phyloP scores from a whole-genome alignment of 1,140 invertebrate species.

The Lysiphlebus fabarum region DNA sequence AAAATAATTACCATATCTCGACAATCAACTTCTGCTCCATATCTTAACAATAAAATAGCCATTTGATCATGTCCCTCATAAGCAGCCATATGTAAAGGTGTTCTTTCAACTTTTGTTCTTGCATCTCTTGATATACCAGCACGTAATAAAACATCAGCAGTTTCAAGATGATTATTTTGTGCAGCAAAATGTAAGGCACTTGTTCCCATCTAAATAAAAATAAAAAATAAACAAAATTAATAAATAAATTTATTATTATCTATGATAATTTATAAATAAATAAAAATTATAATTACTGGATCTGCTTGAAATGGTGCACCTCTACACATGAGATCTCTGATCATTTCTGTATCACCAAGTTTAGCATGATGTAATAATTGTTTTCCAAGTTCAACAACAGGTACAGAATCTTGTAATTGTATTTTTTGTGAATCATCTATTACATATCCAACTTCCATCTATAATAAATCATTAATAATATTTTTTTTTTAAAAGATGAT shows the following conservation, averaged over 20 bases:
- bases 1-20: conserved; percentile 74
- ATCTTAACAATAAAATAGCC: conserved; percentile 71
- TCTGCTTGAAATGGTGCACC: conserved; percentile 90
- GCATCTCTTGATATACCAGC: conserved; percentile 85
- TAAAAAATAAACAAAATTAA: conserved; percentile 1
- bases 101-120: conserved; percentile 88
- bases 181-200: conserved; percentile 86
- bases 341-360: conserved; percentile 73
- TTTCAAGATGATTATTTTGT: conserved; percentile 76
- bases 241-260: too few species aligned
- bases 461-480: conserved; percentile 9
- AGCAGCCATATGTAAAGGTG: conserved; percentile 82
- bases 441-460: conserved; percentile 44
- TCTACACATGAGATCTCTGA: conserved; percentile 76
- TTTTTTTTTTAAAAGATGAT: not conserved
- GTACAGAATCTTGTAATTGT: conserved; percentile 45
- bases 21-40: conserved; percentile 74
- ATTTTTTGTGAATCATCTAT: conserved; percentile 38
- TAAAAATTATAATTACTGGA: conserved; percentile 65
- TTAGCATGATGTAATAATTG: conserved; percentile 74
- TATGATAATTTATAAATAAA: conserved; percentile 1
- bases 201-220: conserved; percentile 71
- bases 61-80: conserved; percentile 81
- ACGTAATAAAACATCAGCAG: conserved; percentile 76
- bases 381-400: conserved; percentile 76